A percentile compares a stretch with the other conserved stretches of the same genome.
Evolutionary conservation across 2,113 vertebrate genomes (phyloP).

Genomic region (Rhinogobius similis): DNA sequence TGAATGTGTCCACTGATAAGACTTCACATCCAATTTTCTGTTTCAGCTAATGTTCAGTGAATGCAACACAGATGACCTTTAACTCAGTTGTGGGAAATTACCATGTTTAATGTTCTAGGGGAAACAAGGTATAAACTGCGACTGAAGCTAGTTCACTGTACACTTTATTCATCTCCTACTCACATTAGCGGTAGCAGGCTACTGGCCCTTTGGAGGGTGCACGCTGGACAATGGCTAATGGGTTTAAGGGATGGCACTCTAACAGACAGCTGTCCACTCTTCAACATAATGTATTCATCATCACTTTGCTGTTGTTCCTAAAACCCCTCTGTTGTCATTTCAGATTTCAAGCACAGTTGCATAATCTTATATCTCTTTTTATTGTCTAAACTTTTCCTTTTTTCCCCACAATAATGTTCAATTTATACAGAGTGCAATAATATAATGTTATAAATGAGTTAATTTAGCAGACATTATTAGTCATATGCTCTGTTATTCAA

Average conservation of each 20-base stretch:
- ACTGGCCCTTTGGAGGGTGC: no score
- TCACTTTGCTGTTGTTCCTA: no score
- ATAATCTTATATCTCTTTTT: no score
- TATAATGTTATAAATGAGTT: background rate
- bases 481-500: conserved; percentile 2
- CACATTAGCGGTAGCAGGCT: no score
- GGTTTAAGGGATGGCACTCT: no score
- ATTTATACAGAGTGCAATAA: conserved; percentile 2
- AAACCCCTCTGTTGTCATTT: no score
- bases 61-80: conserved; percentile 3
- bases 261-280: no score
- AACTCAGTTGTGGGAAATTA: background rate
- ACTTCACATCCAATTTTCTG: background rate
- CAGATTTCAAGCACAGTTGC: no score
- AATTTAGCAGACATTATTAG: conserved; percentile 4
- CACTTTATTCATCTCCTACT: no score
- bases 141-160: background rate
- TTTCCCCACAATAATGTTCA: background rate
- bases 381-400: background rate
- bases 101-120: background rate
- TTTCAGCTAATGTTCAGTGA: background rate
- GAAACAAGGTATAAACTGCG: background rate
- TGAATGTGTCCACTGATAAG: background rate
- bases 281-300: no score
- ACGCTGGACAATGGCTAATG: no score